These are phyloP conservation scores for Chionodraco myersi DNA, from an alignment of 2,113 vertebrate species.

Conservation along the genomic window DNA sequence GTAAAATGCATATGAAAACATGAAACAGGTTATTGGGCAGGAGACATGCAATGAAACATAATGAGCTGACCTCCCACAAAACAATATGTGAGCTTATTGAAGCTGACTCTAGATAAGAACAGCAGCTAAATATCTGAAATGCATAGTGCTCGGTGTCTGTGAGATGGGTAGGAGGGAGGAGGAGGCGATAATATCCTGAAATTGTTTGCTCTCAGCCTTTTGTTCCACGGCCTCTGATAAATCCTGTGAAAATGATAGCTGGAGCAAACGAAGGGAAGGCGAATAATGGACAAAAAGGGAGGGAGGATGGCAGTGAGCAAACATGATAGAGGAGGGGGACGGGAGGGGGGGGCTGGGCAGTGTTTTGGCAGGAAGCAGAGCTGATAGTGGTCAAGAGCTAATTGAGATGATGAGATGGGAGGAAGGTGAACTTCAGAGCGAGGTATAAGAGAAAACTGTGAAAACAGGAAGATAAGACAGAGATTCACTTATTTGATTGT, in stretches of 20 bases:
- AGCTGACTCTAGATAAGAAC: background rate
- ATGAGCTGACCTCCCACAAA: background rate
- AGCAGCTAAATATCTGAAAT: constrained; percentile 17
- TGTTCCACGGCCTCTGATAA: constrained; percentile 64
- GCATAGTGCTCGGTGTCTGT: background rate
- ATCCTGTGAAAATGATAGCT: constrained; percentile 47
- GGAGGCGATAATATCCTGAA: constrained; percentile 61
- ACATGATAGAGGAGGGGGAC: constrained; percentile 7
- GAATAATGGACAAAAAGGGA: constrained; percentile 36
- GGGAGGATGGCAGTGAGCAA: constrained; percentile 24
- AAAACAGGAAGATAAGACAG: constrained; percentile 10
- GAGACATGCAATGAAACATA: background rate
- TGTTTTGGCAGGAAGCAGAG: constrained; percentile 29
- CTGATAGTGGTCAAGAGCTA: constrained; percentile 51
- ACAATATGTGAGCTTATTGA: background rate
- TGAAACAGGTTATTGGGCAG: background rate
- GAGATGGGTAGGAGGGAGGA: constrained; percentile 25
- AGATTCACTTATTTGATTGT: constrained; percentile 4
- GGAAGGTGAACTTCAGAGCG: constrained; percentile 45
- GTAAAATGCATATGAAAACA: background rate
- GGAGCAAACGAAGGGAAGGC: constrained; percentile 17
- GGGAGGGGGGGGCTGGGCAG: background rate
- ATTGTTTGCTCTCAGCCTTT: constrained; percentile 59
- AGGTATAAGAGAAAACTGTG: background rate
- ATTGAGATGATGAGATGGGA: constrained; percentile 54